Evolutionary conservation across 2,113 vertebrate species (phyloP), one percentile per base, ranked within the genome.

Genomic region (Cyanoramphus novaezelandiae): DNA sequence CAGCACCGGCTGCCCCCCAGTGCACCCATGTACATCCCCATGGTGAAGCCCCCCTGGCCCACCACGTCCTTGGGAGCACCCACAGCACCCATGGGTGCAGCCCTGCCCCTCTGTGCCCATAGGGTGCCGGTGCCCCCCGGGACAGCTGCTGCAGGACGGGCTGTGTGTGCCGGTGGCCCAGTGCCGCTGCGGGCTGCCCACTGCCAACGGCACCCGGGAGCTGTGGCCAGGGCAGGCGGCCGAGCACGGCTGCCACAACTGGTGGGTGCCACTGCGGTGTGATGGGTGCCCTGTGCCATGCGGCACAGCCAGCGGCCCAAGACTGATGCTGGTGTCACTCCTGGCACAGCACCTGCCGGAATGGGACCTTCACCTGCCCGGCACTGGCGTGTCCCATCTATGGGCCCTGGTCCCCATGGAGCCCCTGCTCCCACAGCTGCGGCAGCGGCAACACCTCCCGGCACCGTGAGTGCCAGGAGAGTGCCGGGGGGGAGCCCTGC

Each of bases 51-150:
- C 10, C 27, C 4, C 17, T 28, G 8, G 9, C 57, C n/a, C 27
- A 5, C 19, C 2, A 11, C 16, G 28, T 17, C 7, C 35, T 25
- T 17, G 10, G 59, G 20, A 25, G 28, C 16, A 5, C 46, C 21
- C 17, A 8, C 27, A 8, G 5, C 5, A 4, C 4, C n/a, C 12
- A 8, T 18, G 13, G 9, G 4, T 23, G 49, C 44, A 12, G 7
- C 31, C 19, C 11, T 13, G 35, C 39, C 8, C 17, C 3, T 6
- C 25, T 11, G 17, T 13, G 23, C 16, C 39, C 23, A 1, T 87
- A 99, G 99, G 99, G 35, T 99, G 99, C 85, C 98, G 98, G 14
- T 99, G 99, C 91, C 97, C 98, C 3, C 96, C 96, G 0, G 98
- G 98, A 16, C 98, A 97, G 88, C 94, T 99, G 64, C 55, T 98